Evolutionary conservation across 2,888 invertebrate species (phyloP).

Genomic region (Pimpla rufipes): DNA sequence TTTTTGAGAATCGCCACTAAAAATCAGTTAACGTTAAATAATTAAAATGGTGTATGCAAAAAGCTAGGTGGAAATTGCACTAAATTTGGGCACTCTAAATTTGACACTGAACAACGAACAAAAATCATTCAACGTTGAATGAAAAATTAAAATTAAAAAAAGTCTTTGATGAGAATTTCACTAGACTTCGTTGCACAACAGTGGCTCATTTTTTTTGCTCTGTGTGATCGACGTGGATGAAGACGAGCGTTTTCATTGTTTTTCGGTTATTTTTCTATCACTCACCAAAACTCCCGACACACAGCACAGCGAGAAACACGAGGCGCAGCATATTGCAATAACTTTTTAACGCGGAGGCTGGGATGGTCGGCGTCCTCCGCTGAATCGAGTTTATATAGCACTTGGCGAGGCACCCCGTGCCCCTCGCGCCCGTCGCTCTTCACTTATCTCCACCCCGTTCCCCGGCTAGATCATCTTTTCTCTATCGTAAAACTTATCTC

Average conservation of each 20-base stretch:
- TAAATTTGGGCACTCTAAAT: no score
- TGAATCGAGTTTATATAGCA: conserved; percentile 47
- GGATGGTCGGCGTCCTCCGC: conserved; percentile 3
- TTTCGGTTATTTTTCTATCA: conserved; percentile 6
- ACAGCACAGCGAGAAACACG: conserved; percentile 54
- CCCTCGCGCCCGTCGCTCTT: neutral
- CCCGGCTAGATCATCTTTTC: conserved; percentile 27
- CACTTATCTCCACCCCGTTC: conserved; percentile 9
- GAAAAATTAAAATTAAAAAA: neutral
- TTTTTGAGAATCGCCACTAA: no score
- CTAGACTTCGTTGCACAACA: neutral
- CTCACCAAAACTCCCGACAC: conserved; percentile 63
- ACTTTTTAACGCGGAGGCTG: conserved; percentile 21
- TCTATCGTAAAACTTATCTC: conserved; percentile 50
- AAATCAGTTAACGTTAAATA: no score
- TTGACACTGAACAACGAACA: no score
- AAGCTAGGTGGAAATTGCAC: no score
- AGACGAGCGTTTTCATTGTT: neutral
- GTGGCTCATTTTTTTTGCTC: neutral
- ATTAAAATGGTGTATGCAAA: no score
- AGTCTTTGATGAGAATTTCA: neutral
- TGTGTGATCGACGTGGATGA: neutral
- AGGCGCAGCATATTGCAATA: conserved; percentile 61
- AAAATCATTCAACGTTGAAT: neutral
- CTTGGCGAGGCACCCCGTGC: neutral